Conservation (phyloP, 2,888 invertebrate species). For the Hypsopygia costalis region DNA sequence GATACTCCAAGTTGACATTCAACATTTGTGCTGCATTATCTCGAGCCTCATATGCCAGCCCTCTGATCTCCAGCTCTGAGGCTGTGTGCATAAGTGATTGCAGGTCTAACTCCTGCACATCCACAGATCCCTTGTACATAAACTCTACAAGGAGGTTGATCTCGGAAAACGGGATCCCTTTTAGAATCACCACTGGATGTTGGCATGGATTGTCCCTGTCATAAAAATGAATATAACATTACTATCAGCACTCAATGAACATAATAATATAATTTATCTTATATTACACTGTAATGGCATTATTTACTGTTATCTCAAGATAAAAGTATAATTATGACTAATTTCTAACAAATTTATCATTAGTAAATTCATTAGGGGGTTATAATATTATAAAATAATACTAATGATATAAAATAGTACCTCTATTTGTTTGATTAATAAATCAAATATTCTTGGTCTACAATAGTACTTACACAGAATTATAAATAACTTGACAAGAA, state of each 20-base stretch:
- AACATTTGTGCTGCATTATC: conserved; percentile 78
- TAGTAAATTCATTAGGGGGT: background rate
- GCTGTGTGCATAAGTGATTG: conserved; percentile 84
- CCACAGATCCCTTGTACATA: conserved; percentile 86
- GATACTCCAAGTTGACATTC: conserved; percentile 76
- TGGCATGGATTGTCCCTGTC: conserved; percentile 85
- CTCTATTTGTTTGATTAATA: no score
- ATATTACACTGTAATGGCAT: conserved; percentile 6
- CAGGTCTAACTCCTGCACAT: conserved; percentile 82
- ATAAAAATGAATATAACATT: background rate
- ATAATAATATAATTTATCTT: background rate
- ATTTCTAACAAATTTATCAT: conserved; percentile 2
- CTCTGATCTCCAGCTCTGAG: conserved; percentile 84
- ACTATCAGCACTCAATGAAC: background rate
- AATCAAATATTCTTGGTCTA: conserved; percentile 34
- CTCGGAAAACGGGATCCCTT: conserved; percentile 83
- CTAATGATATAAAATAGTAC: conserved; percentile 30
- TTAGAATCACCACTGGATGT: conserved; percentile 86
- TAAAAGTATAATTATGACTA: conserved; percentile 7
- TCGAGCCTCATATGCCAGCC: conserved; percentile 81
- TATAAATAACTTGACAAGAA: conserved; percentile 59
- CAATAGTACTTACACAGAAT: conserved; percentile 35
- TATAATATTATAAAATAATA: conserved; percentile 20
- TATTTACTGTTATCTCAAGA: conserved; percentile 39
- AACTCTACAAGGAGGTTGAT: conserved; percentile 85